Evolutionary conservation across 2,888 invertebrate species (phyloP).

Genomic region (Dynastes tityus): DNA sequence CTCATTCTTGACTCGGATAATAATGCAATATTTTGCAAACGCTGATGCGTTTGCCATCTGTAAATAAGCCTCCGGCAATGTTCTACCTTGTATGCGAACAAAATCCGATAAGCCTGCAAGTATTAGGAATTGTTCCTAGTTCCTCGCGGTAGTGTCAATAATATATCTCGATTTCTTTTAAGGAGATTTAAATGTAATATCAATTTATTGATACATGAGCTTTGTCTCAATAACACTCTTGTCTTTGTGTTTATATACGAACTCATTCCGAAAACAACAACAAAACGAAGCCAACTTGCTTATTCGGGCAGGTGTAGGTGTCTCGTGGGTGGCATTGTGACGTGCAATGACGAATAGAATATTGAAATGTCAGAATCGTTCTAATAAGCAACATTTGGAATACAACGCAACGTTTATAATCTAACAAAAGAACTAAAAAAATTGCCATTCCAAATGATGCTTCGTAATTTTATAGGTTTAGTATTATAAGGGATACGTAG

Average conservation of each 20-base stretch:
- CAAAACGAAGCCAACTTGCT: background rate
- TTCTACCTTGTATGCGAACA: constrained; percentile 31
- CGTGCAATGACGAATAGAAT: constrained; percentile 18
- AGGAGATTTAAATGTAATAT: constrained; percentile 13
- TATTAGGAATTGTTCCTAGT: constrained; percentile 6
- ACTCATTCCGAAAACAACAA: constrained; percentile 24
- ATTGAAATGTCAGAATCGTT: constrained; percentile 15
- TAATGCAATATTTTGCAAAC: constrained; percentile 47
- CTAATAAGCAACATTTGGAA: background rate
- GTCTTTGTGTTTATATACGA: constrained; percentile 10
- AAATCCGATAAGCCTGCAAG: constrained; percentile 37
- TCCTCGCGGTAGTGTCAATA: constrained; percentile 1
- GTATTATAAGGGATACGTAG: too few relatives aligned
- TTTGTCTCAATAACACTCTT: constrained; percentile 3
- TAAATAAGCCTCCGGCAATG: constrained; percentile 38
- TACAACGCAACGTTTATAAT: background rate
- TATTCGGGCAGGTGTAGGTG: constrained; percentile 19
- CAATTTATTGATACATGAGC: background rate
- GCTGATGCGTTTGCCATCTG: constrained; percentile 46
- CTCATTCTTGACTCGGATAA: constrained; percentile 45
- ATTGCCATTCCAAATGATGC: too few relatives aligned
- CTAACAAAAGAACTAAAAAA: too few relatives aligned
- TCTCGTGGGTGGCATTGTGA: constrained; percentile 32
- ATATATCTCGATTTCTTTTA: constrained; percentile 25
- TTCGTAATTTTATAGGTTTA: too few relatives aligned